Conservation (phyloP, 2,888 invertebrate species). For the Nephrotoma flavescens region DNA sequence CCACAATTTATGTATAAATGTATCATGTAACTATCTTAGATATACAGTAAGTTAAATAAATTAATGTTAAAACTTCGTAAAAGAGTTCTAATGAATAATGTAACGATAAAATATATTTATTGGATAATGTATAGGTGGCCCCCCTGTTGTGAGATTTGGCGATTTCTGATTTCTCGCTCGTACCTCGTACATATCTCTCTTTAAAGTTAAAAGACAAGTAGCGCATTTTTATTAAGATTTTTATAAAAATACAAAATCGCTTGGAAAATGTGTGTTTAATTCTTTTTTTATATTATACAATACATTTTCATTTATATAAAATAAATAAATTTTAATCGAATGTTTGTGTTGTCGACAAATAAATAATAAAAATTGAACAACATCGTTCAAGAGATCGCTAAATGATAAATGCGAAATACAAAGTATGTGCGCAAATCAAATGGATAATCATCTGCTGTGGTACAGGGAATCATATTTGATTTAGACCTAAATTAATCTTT, state of each 20-base stretch:
- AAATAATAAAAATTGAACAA: not conserved
- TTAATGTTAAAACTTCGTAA: not conserved
- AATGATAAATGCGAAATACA: not conserved
- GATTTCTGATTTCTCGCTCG: not conserved
- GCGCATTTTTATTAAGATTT: not conserved
- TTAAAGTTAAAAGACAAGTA: not conserved
- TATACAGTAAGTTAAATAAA: not conserved
- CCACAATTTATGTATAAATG: not conserved
- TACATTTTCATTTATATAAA: not conserved
- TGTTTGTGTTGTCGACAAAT: not conserved
- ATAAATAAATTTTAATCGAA: not conserved
- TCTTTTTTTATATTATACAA: not conserved
- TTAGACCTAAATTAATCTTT: not conserved
- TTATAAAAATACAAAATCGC: not conserved
- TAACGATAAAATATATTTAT: not conserved
- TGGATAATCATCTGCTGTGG: not conserved
- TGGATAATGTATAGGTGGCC: not conserved
- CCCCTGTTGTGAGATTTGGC: not conserved
- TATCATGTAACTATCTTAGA: not conserved
- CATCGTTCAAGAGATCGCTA: not conserved
- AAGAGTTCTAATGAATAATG: not conserved
- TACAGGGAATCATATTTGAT: not conserved
- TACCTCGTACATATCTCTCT: not conserved
- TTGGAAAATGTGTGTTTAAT: not conserved
- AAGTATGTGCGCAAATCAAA: not conserved